Percentiles rank a stretch among this genome's conserved stretches.
Conservation (phyloP, 2,797 vertebrate genomes). For the Macropus fuliginosus region DNA sequence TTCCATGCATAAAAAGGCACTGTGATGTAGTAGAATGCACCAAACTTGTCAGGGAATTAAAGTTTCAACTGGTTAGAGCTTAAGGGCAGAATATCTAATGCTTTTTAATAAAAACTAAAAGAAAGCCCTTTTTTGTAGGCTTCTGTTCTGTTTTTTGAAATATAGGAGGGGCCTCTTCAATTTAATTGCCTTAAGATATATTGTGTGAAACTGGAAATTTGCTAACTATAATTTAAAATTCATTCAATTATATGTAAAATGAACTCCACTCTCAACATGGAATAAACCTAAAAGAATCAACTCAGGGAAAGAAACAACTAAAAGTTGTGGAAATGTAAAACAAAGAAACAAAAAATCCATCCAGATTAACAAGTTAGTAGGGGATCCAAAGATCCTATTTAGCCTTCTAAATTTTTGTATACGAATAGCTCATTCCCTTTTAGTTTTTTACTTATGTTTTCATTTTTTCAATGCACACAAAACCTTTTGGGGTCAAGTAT, state of each 20-base stretch:
- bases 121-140: too few relatives aligned
- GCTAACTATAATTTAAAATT: too few relatives aligned
- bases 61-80: background rate
- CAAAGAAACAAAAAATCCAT: background rate
- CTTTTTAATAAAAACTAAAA: background rate
- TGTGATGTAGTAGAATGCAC: background rate
- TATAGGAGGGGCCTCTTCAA: background rate
- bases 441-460: too few relatives aligned
- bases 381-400: background rate
- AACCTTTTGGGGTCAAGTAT: background rate
- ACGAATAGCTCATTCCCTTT: background rate
- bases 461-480: background rate
- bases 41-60: background rate
- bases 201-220: background rate
- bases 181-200: background rate
- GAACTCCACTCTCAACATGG: background rate
- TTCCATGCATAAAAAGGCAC: background rate
- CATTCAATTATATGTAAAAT: background rate
- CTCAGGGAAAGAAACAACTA: background rate
- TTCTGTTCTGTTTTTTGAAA: too few relatives aligned
- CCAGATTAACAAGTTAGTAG: background rate
- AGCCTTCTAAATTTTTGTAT: background rate
- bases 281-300: background rate
- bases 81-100: background rate
- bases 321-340: background rate